Percentiles rank a stretch among this genome's conserved stretches.
phyloP scores from a whole-genome alignment of 2,797 vertebrate genomes.

The Mastacembelus armatus region DNA sequence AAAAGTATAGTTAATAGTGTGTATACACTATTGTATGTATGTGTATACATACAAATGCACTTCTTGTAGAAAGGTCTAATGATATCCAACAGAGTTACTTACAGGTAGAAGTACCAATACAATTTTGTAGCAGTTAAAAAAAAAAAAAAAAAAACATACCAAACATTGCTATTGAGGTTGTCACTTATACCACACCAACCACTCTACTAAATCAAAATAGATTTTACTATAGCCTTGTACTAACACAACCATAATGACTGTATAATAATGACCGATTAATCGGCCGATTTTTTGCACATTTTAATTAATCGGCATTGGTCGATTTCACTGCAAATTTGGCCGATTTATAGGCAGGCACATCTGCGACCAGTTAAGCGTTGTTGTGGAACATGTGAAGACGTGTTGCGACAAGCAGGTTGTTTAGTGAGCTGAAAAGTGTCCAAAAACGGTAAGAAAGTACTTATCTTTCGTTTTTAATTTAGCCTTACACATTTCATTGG shows the following conservation, averaged over 20 bases:
- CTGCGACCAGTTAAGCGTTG: no score
- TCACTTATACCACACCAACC: slow-evolving; percentile 13
- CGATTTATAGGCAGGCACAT: no score
- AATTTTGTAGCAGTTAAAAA: slow-evolving; percentile 21
- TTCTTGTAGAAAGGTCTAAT: slow-evolving; percentile 46
- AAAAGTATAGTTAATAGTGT: slow-evolving; percentile 1
- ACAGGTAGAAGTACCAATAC: slow-evolving; percentile 25
- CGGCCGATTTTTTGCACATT: no score
- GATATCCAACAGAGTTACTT: slow-evolving; percentile 47
- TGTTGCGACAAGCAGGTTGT: no score
- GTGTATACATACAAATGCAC: slow-evolving; percentile 41
- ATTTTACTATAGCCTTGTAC: slow-evolving; percentile 25
- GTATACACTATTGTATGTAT: slow-evolving; percentile 24
- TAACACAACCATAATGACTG: slow-evolving; percentile 22
- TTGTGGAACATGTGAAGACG: no score
- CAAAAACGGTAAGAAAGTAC: no score
- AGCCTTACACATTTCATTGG: no score
- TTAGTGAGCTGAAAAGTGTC: no score
- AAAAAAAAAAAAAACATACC: slow-evolving; percentile 23
- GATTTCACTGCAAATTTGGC: no score
- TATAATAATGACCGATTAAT: no score
- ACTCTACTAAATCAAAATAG: slow-evolving; percentile 32
- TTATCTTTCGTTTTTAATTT: no score
- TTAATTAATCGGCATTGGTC: no score
- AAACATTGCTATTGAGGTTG: slow-evolving; percentile 24